Conservation (phyloP, 2,113 vertebrate species). For the Oreochromis niloticus region DNA sequence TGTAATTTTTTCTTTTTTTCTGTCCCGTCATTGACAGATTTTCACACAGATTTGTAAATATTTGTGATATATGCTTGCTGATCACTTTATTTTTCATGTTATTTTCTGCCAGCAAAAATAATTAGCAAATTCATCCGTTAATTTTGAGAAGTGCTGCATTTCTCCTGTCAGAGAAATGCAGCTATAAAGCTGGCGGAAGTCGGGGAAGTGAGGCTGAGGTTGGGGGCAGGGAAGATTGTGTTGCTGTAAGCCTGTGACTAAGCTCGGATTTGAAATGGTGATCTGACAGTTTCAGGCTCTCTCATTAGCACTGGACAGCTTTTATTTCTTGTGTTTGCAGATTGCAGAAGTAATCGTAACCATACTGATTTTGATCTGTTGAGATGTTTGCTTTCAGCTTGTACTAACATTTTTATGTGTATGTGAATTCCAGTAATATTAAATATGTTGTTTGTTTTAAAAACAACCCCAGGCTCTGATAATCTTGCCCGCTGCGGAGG, state of each 20-base stretch:
- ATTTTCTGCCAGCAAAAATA: background rate
- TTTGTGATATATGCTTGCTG: background rate
- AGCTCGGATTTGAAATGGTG: constrained; percentile 70
- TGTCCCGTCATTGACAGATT: background rate
- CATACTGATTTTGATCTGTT: constrained; percentile 3
- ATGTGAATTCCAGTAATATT: background rate
- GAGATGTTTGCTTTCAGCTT: background rate
- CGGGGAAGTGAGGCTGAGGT: background rate
- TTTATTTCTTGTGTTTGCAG: constrained; percentile 25
- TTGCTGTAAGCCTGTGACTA: constrained; percentile 63
- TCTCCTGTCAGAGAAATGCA: constrained; percentile 9
- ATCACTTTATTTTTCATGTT: background rate
- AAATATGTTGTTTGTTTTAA: background rate
- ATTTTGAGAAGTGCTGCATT: background rate
- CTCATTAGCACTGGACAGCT: background rate
- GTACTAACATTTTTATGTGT: background rate
- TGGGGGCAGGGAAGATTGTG: constrained; percentile 55
- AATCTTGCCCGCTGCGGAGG: constrained; percentile 88
- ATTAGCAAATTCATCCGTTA: background rate
- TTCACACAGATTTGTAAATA: background rate
- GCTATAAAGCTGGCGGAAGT: constrained; percentile 10
- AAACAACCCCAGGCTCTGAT: constrained; percentile 68
- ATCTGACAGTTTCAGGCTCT: constrained; percentile 59
- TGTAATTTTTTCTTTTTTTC: background rate
- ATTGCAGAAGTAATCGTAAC: background rate